Conservation (phyloP, 2,888 invertebrate genomes). For the Ophraella communa region DNA sequence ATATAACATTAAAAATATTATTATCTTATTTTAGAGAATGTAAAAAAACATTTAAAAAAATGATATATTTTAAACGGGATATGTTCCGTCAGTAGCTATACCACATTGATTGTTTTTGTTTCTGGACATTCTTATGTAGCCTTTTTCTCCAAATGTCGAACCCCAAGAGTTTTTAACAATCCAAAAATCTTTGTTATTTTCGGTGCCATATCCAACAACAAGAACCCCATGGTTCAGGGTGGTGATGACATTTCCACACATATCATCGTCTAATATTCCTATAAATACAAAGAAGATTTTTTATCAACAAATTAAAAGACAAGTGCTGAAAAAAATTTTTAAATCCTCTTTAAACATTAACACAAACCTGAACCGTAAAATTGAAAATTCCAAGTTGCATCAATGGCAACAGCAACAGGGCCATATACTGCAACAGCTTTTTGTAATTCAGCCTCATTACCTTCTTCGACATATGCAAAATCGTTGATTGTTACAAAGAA, state of each 20-base stretch:
- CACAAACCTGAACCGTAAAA: conserved; percentile 2
- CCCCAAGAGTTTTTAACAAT: background rate
- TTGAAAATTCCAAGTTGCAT: background rate
- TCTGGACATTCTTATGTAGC: background rate
- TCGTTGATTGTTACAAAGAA: too few species aligned
- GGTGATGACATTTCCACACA: background rate
- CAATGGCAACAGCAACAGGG: conserved; percentile 11
- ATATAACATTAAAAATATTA: too few species aligned
- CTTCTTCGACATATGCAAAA: too few species aligned
- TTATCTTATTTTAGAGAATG: too few species aligned
- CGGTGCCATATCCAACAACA: too few species aligned
- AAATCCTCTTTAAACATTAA: background rate
- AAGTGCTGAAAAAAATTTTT: background rate
- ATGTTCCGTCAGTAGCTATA: background rate
- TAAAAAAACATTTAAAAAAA: too few species aligned
- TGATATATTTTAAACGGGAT: too few species aligned
- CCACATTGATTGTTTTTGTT: too few species aligned
- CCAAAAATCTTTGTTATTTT: background rate
- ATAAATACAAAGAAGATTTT: background rate
- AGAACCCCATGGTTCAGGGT: background rate
- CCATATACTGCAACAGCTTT: too few species aligned
- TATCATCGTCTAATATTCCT: background rate
- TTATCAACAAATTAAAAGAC: background rate
- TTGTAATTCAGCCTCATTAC: too few species aligned
- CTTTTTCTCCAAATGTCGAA: background rate